These are phyloP conservation scores for Rissa tridactyla DNA, from an alignment of 2,113 vertebrate genomes.

Conservation along the genomic window DNA sequence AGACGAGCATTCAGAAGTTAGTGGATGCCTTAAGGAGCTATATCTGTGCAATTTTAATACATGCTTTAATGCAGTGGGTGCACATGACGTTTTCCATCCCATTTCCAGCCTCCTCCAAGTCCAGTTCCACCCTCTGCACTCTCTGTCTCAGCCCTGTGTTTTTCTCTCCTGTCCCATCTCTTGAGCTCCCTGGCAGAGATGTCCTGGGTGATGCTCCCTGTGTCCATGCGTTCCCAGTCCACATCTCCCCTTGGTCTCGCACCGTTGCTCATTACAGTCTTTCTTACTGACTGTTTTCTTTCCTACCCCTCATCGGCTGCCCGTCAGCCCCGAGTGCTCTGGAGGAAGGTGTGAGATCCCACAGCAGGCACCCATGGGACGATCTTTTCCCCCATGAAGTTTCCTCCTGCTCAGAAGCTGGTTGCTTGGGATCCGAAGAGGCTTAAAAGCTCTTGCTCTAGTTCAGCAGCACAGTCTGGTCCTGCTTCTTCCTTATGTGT, in stretches of 20 bases:
- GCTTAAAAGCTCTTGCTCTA: neutral
- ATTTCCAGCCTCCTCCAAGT: neutral
- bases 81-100: neutral
- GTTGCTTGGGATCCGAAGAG: neutral
- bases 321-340: neutral
- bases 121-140: neutral
- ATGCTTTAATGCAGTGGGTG: neutral
- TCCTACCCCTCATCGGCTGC: neutral
- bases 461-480: neutral
- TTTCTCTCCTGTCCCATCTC: neutral
- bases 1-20: neutral
- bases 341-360: neutral
- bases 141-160: neutral
- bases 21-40: neutral
- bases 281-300: neutral
- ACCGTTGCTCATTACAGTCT: neutral
- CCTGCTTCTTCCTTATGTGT: neutral
- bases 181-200: neutral
- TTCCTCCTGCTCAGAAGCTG: neutral
- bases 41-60: neutral
- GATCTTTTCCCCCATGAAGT: neutral
- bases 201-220: neutral
- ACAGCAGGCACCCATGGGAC: neutral
- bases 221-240: neutral
- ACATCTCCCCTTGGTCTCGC: neutral